phyloP scores from a whole-genome alignment of 2,888 invertebrate genomes.

The Hoplodrina blanda region DNA sequence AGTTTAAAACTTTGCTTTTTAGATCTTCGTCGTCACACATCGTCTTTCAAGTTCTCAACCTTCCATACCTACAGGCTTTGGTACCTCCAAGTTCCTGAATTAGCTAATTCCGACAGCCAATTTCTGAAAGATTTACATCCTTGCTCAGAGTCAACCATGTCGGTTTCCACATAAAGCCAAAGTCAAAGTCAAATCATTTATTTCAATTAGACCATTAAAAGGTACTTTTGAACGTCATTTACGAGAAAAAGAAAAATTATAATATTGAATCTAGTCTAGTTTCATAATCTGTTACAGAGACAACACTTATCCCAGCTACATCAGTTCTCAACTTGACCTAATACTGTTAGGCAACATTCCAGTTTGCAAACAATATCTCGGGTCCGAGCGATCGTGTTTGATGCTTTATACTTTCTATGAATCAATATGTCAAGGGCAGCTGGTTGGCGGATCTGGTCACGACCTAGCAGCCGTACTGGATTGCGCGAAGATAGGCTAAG shows the following conservation, averaged over 20 bases:
- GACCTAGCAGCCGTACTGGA: conserved; percentile 47
- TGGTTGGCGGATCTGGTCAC: conserved; percentile 50
- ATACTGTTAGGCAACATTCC: conserved; percentile 50
- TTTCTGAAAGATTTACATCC: neutral
- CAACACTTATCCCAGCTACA: conserved; percentile 9
- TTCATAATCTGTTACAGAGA: conserved; percentile 9
- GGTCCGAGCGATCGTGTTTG: conserved; percentile 65
- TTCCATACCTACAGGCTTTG: neutral
- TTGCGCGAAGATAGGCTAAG: conserved; percentile 7
- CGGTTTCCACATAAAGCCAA: neutral
- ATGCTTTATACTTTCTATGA: conserved; percentile 83
- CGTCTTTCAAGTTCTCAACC: neutral
- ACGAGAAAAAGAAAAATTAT: too few relatives aligned
- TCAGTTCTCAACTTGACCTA: conserved; percentile 58
- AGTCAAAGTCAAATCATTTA: too few relatives aligned
- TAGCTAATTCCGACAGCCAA: neutral
- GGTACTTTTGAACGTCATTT: too few relatives aligned
- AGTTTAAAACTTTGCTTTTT: neutral
- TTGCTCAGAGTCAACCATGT: neutral
- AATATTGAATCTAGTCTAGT: too few relatives aligned
- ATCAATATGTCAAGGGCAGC: conserved; percentile 87
- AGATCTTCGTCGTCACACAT: neutral
- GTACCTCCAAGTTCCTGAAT: neutral
- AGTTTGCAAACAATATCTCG: conserved; percentile 63
- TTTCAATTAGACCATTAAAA: too few relatives aligned